Conservation (phyloP, 1,140 invertebrate species). For the Drosophila sp. region DNA sequence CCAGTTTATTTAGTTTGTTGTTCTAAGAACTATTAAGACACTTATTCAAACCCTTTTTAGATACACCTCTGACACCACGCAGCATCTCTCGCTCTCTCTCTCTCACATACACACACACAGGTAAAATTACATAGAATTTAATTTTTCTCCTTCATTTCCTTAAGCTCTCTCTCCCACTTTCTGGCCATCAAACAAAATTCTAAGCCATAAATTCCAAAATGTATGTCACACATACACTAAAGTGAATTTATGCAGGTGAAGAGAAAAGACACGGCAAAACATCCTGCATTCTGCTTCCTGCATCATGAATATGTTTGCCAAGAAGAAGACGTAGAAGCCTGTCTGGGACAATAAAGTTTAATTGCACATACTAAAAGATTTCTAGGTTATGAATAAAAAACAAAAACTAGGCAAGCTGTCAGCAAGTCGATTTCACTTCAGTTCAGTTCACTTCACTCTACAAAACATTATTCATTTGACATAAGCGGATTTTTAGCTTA, state of each 20-base stretch:
- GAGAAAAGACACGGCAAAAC: not conserved
- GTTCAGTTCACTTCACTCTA: slow-evolving; percentile 6
- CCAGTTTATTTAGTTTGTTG: too few relatives aligned
- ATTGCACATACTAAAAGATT: slow-evolving; percentile 11
- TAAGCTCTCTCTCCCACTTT: not conserved
- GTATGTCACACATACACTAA: not conserved
- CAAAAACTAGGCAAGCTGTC: slow-evolving; percentile 3
- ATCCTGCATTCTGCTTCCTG: not conserved
- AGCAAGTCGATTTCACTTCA: slow-evolving; percentile 1
- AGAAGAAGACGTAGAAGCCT: not conserved
- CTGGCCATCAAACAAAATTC: not conserved
- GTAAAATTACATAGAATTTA: not conserved
- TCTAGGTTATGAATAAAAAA: slow-evolving; percentile 1
- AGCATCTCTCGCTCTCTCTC: not conserved
- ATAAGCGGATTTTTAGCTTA: slow-evolving; percentile 11
- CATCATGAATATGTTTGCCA: slow-evolving; percentile 1
- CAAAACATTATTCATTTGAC: slow-evolving; percentile 12
- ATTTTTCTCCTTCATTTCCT: slow-evolving; percentile 2
- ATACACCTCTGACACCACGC: not conserved
- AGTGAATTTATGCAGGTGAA: slow-evolving; percentile 1
- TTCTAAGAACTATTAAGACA: not conserved
- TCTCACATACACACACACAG: not conserved
- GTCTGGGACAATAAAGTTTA: slow-evolving; percentile 5
- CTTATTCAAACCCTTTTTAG: not conserved
- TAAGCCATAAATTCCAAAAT: slow-evolving; percentile 1